Evolutionary conservation across 2,113 vertebrate species (phyloP).

Genomic region (Platichthys flesus): DNA sequence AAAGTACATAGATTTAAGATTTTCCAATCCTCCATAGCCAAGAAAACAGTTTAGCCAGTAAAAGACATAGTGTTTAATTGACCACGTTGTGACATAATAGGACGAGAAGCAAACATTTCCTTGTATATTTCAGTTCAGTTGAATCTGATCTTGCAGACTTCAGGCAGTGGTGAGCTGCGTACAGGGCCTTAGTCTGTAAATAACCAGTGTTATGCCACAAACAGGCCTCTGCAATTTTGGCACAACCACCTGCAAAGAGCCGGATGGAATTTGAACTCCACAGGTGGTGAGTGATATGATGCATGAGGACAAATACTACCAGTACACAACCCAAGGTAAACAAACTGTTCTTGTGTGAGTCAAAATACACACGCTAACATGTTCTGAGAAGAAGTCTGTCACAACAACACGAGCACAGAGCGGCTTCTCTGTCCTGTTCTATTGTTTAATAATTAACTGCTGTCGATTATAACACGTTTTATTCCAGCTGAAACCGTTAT

Average conservation of each 20-base stretch:
- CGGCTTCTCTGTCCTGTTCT: not conserved
- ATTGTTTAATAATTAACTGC: not conserved
- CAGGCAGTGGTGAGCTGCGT: no score
- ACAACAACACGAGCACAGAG: not conserved
- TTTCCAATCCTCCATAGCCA: constrained; percentile 6
- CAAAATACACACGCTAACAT: constrained; percentile 4
- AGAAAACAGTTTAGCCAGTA: not conserved
- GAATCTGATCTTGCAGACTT: no score
- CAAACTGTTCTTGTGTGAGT: constrained; percentile 3
- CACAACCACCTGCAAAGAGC: not conserved
- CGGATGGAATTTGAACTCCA: constrained; percentile 46
- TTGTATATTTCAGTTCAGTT: no score
- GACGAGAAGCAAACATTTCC: not conserved
- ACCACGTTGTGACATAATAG: not conserved
- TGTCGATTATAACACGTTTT: not conserved
- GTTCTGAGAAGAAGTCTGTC: not conserved
- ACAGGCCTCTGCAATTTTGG: not conserved
- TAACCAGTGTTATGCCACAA: not conserved
- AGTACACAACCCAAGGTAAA: constrained; percentile 5
- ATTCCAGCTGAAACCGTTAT: not conserved
- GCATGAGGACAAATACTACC: constrained; percentile 14
- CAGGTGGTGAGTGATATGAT: not conserved
- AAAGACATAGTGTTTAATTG: not conserved
- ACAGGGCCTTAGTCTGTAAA: not conserved
- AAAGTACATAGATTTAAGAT: constrained; percentile 47